Percentiles rank a stretch among this genome's conserved stretches.
These are phyloP conservation scores for Epinephelus awoara DNA, from an alignment of 2,797 vertebrate genomes.

Conservation along the genomic window DNA sequence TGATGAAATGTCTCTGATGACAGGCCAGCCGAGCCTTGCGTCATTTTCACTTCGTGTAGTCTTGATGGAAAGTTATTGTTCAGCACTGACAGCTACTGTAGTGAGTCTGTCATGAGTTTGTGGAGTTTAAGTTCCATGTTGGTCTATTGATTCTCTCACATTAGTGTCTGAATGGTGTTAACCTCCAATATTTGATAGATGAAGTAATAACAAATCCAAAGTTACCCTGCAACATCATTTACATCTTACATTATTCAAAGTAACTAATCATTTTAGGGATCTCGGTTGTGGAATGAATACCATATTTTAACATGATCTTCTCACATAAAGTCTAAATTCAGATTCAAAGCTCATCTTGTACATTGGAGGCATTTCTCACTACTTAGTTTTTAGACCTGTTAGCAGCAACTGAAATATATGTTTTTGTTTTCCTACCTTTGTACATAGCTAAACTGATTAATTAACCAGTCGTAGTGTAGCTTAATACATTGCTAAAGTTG, in stretches of 20 bases:
- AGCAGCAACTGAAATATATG: too few species aligned
- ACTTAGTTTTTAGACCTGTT: background rate
- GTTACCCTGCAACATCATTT: background rate
- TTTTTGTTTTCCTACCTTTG: background rate
- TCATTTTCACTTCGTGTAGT: slow-evolving; percentile 41
- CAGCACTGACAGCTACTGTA: background rate
- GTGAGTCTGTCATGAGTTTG: background rate
- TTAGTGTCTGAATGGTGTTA: background rate
- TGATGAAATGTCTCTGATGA: slow-evolving; percentile 50
- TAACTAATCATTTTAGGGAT: too few species aligned
- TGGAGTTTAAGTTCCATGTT: too few species aligned
- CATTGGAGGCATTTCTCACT: background rate
- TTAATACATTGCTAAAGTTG: background rate
- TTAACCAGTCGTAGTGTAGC: background rate
- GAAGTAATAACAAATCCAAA: background rate
- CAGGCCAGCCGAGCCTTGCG: slow-evolving; percentile 24
- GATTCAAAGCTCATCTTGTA: background rate
- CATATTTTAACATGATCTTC: background rate
- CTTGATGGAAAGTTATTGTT: slow-evolving; percentile 21
- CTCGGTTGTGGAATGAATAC: background rate
- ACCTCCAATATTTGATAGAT: background rate
- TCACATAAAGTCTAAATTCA: background rate
- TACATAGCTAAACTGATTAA: background rate
- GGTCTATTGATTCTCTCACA: background rate
- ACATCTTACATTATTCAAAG: too few species aligned